These are phyloP conservation scores for Cyclophora punctaria DNA, from an alignment of 2,888 invertebrate species.

Conservation along the genomic window DNA sequence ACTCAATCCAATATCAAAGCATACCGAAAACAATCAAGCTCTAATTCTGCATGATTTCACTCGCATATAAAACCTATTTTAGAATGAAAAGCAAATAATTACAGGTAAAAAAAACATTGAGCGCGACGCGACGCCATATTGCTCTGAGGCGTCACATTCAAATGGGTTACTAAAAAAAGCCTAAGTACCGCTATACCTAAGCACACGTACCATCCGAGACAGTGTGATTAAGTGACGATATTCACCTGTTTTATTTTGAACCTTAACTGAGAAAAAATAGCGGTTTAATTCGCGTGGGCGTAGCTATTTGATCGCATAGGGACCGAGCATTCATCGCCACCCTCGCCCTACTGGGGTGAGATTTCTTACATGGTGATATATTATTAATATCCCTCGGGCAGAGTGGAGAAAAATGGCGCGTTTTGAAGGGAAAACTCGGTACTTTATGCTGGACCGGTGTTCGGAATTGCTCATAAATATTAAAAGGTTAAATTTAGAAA, in stretches of 20 bases:
- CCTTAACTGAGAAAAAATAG: constrained; percentile 20
- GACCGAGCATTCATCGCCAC: constrained; percentile 61
- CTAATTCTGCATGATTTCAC: constrained; percentile 25
- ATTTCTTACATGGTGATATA: constrained; percentile 70
- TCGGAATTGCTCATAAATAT: not conserved
- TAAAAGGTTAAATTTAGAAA: not conserved
- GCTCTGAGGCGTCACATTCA: constrained; percentile 62
- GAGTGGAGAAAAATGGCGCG: constrained; percentile 51
- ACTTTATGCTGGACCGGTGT: constrained; percentile 38
- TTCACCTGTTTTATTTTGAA: constrained; percentile 22
- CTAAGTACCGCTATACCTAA: constrained; percentile 59
- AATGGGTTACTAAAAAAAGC: constrained; percentile 52
- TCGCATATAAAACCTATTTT: constrained; percentile 16
- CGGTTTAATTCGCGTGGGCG: constrained; percentile 25
- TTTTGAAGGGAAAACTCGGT: constrained; percentile 42
- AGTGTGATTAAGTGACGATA: constrained; percentile 57
- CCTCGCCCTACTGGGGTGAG: constrained; percentile 48
- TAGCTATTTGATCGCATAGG: constrained; percentile 44
- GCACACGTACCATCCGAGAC: constrained; percentile 60
- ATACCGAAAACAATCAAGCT: constrained; percentile 23
- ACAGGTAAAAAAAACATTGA: constrained; percentile 32
- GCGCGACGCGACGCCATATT: constrained; percentile 54
- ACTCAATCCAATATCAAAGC: constrained; percentile 12
- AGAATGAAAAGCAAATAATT: constrained; percentile 30
- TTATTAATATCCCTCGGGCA: constrained; percentile 63